Evolutionary conservation across 2,888 invertebrate species (phyloP), one percentile per base, ranked within the genome.

Genomic region (Dicyrtoma fusca): DNA sequence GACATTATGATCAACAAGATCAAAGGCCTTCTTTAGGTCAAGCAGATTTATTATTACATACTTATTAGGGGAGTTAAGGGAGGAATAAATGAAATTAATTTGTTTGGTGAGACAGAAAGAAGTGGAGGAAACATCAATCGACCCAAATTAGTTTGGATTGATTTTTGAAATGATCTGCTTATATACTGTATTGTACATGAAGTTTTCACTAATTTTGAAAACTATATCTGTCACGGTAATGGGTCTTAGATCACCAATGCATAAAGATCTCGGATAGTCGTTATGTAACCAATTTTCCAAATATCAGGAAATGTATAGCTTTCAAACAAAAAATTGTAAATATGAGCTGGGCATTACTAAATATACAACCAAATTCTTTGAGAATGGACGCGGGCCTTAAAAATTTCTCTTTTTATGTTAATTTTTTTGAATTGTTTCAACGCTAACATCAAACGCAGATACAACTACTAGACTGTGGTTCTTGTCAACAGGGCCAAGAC

Each of bases 1-100:
- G n/a, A 65, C n/a, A 65, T n/a, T n/a, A 53, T 65, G 53, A 53
- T 65, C 65, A 23, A 65, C 65, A 1, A 65, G 53, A 53, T 65
- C 65, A 53, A 65, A 65, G 53, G 53, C n/a, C n/a, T n/a, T n/a
- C n/a, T n/a, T n/a, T n/a, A n/a, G n/a, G n/a, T n/a, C n/a, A n/a
- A n/a, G n/a, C 26, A 65, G 25, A 17, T 19, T 17, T 34, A 65
- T 65, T 6, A 65, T 65, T 26, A 65, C 10, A 34, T 65, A 65
- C 8, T 14, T n/a, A n/a, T 51, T 34, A 10, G 3, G 11, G 6
- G 26, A n/a, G 8, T 65, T 53, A n/a, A 65, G 21, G 13, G 19
- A n/a, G n/a, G 51, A 34, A 14, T 21, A 23, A 1, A 53, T 17
- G 53, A 65, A 65, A 19, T 65, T 23, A 17, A 17, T 13, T 1